A percentile compares a stretch with the other conserved stretches of the same genome.
These are phyloP conservation scores for Cremastinae sp. DNA, from an alignment of 2,888 invertebrate genomes.

Conservation along the genomic window DNA sequence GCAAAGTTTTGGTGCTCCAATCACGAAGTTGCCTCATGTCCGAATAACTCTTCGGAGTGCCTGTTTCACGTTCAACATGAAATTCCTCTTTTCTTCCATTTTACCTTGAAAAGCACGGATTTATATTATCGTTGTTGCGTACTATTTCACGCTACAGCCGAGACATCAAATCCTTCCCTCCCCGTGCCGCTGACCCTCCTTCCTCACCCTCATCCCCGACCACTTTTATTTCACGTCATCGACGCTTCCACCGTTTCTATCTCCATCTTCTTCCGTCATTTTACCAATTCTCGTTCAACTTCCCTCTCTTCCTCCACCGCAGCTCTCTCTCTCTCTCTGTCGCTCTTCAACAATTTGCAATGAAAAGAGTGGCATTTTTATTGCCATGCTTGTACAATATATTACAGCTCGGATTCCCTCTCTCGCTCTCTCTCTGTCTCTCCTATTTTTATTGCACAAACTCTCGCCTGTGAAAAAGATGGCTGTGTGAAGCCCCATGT, in stretches of 20 bases:
- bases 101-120: not conserved
- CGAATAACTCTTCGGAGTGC: constrained; percentile 44
- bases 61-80: constrained; percentile 39
- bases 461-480: not conserved
- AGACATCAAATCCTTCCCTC: not conserved
- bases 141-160: too few species aligned
- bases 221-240: not conserved
- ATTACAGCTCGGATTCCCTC: not conserved
- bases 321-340: not conserved
- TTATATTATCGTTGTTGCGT: too few species aligned
- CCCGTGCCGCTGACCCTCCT: not conserved
- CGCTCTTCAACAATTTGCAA: not conserved
- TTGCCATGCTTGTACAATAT: constrained; percentile 20
- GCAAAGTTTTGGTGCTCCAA: constrained; percentile 35
- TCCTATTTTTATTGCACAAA: constrained; percentile 35
- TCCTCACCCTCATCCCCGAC: not conserved
- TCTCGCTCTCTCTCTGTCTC: constrained; percentile 1
- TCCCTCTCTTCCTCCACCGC: not conserved
- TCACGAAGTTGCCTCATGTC: constrained; percentile 43
- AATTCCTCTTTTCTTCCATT: not conserved
- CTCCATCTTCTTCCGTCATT: not conserved
- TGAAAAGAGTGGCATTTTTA: constrained; percentile 16
- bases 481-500: not conserved
- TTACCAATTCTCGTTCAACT: not conserved
- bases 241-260: too few species aligned